Base-by-base conservation (phyloP, 2,797 vertebrate species). In the Caiman crocodilus region DNA sequence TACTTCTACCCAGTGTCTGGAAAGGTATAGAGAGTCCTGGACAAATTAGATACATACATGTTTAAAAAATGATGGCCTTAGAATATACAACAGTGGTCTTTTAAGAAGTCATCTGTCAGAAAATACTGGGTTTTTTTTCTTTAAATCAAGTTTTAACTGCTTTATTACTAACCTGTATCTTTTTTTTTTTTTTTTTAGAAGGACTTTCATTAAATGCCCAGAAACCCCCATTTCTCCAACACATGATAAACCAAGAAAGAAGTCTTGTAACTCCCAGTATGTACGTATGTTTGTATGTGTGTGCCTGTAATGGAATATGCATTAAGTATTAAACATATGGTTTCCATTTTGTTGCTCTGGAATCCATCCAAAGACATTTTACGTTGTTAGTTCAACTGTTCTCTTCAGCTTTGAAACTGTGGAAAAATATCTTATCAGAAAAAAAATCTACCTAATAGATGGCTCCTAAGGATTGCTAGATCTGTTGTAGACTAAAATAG, bases 261-360 rank as follows among this genome's bases (percentile, higher is more conserved):
- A 71, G 12, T 89, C 14, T 86, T 91, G 16, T 25, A 82, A 77
- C 30, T 94, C 84, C 80, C 74, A 94, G 79, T 85, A 77, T 87
- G 89, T 61, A 90, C 82, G 35, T 89, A 96, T 75, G 87, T 89
- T 90, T 92, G 82, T 94, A 84, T 95, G 55, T 57, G 69, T 94
- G 92, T 21, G 87, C 86, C 85, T 95, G 76, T 90, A 92, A 91
- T 91, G 88, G 96, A 96, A 96, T 94, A 92, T 7, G 79, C 90
- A 95, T 87, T 96, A 95, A 96, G 83, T 78, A 96, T 81, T 90
- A 96, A 96, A 94, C 96, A 97, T 94, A 97, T 93, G 96, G 96
- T 96, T 95, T 96, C 87, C 58, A 94, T 97, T 98, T 96, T 96
- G 84, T 74, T 94, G 87, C 84, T 58, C 88, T 96, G 97, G 94